Evolutionary conservation across 2,888 invertebrate genomes (phyloP), one percentile per base, ranked within the genome.

Genomic region (Tiphia femorata): DNA sequence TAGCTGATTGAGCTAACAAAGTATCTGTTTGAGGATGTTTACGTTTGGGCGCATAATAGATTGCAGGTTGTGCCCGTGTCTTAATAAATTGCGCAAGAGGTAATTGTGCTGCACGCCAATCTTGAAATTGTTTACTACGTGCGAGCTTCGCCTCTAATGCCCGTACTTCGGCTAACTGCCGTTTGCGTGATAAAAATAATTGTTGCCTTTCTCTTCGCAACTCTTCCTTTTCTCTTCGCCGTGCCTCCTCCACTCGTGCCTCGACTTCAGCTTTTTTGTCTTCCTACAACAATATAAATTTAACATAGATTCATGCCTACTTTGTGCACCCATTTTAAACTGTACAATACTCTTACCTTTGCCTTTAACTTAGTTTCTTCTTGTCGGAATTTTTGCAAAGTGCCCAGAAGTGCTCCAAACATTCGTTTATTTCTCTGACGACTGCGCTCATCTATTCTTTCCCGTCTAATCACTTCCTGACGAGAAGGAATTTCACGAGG

Each of bases 331-430:
- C 8, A 25, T 6, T 25, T 8, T 5, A 6, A 6, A 6, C 25
- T 29, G 10, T 33, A 8, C 0, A 38, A 21, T 27, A 44, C 23
- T 73, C 67, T 74, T 81, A 90, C 90, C 86, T 93, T 95, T 73
- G 92, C 92, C 83, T 95, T 95, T 65, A 95, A 85, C 50, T 91
- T 92, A 52, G 94, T 94, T 84, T 97, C 96, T 79, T 98, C 97
- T 78, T 95, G 94, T 75, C 96, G 93, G 82, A 98, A 98, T 83
- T 95, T 95, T 80, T 97, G 95, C 70, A 99, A 84, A 10, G 98
- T 98, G 3, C 98, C 98, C 49, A 98, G 85, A 37, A 99, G 86
- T 16, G 97, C 92, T 6, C 98, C 97, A 86, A 99, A 98, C 92
- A 99, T 98, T 53, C 98, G 89, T 62, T 93, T 88, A 84, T 98